phyloP scores from a whole-genome alignment of 2,113 vertebrate genomes.

The Ancistrus triradiatus region DNA sequence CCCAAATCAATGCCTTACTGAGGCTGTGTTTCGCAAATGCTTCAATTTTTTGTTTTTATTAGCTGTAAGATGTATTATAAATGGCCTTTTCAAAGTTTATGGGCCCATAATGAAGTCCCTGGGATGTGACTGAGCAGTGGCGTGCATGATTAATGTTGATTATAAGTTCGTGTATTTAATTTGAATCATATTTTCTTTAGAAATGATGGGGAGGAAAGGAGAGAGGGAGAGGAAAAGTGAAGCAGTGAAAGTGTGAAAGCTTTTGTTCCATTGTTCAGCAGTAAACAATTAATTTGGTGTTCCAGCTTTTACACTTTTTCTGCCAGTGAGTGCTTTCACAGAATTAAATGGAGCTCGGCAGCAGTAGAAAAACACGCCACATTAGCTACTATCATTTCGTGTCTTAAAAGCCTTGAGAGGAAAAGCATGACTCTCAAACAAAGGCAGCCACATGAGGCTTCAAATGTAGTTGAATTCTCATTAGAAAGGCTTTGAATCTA shows the following conservation, averaged over 20 bases:
- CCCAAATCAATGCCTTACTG: constrained; percentile 33
- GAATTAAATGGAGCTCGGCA: constrained; percentile 27
- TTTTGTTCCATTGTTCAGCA: constrained; percentile 48
- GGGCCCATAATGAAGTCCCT: constrained; percentile 68
- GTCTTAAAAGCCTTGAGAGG: constrained; percentile 7
- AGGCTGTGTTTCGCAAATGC: constrained; percentile 49
- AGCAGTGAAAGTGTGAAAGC: constrained; percentile 1
- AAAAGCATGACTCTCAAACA: neutral
- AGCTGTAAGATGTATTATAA: constrained; percentile 74
- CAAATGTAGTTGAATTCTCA: neutral
- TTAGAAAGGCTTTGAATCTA: neutral
- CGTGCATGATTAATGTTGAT: constrained; percentile 62
- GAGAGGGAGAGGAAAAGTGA: constrained; percentile 5
- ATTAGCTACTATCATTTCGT: constrained; percentile 31
- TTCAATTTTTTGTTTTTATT: constrained; percentile 68
- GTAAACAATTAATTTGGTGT: constrained; percentile 52
- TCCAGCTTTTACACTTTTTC: constrained; percentile 22
- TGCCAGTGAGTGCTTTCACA: constrained; percentile 23
- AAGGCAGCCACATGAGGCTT: neutral
- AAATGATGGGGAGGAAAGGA: constrained; percentile 38
- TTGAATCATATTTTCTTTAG: constrained; percentile 70
- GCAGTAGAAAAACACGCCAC: constrained; percentile 17
- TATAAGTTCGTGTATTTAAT: constrained; percentile 71
- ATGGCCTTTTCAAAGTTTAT: constrained; percentile 74
- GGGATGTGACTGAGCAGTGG: constrained; percentile 58